Base-by-base conservation (phyloP, 2,888 invertebrate species). In the Ametastegia equiseti region DNA sequence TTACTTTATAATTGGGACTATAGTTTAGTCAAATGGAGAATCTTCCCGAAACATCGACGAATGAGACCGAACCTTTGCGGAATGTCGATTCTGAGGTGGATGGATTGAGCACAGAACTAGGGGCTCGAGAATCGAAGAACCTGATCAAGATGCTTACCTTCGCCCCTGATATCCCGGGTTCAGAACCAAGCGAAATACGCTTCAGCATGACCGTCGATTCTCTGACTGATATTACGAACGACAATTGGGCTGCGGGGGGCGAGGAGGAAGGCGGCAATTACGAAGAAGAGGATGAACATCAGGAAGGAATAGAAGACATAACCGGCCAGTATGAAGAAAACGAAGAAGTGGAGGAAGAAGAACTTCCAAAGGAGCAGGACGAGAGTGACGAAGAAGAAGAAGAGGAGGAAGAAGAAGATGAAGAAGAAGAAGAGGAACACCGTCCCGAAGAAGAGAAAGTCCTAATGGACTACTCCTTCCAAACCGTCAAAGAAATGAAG, bases 351-450 rank as follows among this genome's bases (percentile, higher is more conserved):
- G 30, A 36, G 1, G 78, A 71, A 27, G 50, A 33, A 7, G 60
- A 75, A 45, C 39, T 81, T 13, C 60, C 15, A 0, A 77, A 80
- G 30, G 83, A 82, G 1, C 54, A 60, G 13, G 69, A 80, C 5
- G 60, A 71, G 15, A 39, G 54, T 7, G 50, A 19, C 1, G 39
- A 77, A 11, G 78, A 78, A 27, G 78, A 42, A 13, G 39, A 75
- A 15, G 75, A 33, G 11, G 57, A 50, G n/a, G 57, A 42, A 27
- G 71, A 80, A 6, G 57, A 33, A 13, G 63, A 60, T 19, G 73
- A 75, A 23, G 81, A 77, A 33, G 81, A 81, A 13, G 81, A 63
- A 23, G 63, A 9, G 13, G 50, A 73, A 6, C 57, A 57, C 23
- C 65, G 50, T 47, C 30, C 5, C 1, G 69, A 67, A 15, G 69